phyloP scores from a whole-genome alignment of 2,888 invertebrate species.

The Drosophila emarginata region DNA sequence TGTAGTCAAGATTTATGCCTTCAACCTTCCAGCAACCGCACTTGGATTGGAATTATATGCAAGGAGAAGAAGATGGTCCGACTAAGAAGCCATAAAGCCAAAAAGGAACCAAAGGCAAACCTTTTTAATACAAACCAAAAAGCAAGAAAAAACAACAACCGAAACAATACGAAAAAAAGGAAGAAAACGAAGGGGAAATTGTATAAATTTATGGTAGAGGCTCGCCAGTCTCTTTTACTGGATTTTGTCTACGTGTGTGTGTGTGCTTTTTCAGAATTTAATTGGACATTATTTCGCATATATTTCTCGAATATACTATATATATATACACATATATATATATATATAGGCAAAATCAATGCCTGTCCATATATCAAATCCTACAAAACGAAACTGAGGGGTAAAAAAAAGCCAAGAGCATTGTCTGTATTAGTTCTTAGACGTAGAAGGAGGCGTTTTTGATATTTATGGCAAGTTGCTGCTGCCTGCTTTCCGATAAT shows the following conservation, averaged over 20 bases:
- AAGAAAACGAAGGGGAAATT: conserved; percentile 45
- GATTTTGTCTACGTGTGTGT: conserved; percentile 26
- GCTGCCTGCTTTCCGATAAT: conserved; percentile 17
- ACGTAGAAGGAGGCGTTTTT: conserved; percentile 29
- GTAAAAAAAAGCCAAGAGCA: conserved; percentile 26
- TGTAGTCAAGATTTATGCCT: conserved; percentile 70
- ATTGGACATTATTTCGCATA: conserved; percentile 75
- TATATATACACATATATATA: neutral
- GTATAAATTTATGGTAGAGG: conserved; percentile 70
- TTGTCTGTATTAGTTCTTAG: conserved; percentile 26
- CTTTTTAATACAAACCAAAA: conserved; percentile 57
- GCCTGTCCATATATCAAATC: conserved; percentile 73
- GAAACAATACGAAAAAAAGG: conserved; percentile 2
- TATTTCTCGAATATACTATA: conserved; percentile 39
- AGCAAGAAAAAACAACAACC: conserved; percentile 49
- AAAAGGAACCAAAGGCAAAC: conserved; percentile 38
- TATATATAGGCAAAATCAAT: conserved; percentile 71
- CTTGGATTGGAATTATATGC: conserved; percentile 70
- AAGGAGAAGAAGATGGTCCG: conserved; percentile 24
- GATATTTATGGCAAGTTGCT: conserved; percentile 62
- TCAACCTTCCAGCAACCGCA: conserved; percentile 34
- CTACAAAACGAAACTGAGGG: conserved; percentile 43
- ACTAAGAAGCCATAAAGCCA: conserved; percentile 66
- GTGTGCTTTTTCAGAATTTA: conserved; percentile 62
- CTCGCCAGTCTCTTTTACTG: conserved; percentile 34